Evolutionary conservation across 2,113 vertebrate species (phyloP).

Genomic region (Fukomys damarensis): DNA sequence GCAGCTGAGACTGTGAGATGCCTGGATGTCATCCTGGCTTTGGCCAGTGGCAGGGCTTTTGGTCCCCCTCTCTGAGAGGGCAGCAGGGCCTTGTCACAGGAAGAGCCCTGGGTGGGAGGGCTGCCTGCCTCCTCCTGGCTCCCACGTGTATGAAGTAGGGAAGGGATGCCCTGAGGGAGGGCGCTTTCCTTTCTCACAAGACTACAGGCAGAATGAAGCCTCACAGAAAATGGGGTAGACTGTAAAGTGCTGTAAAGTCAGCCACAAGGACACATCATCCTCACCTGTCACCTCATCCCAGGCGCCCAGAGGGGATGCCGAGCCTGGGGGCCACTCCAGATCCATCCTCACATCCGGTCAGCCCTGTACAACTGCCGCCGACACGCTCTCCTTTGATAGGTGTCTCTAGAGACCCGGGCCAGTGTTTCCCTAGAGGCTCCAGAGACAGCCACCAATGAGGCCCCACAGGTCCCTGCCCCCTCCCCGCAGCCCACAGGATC

Average conservation of each 20-base stretch:
- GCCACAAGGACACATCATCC: not conserved
- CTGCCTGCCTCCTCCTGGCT: not conserved
- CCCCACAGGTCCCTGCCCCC: not conserved
- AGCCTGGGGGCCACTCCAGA: not conserved
- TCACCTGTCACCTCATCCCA: not conserved
- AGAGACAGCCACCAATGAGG: not conserved
- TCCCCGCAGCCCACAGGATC: not conserved
- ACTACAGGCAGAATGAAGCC: not conserved
- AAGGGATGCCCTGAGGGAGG: accelerated
- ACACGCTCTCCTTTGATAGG: not conserved
- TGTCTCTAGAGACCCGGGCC: not conserved
- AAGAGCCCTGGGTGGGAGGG: not conserved
- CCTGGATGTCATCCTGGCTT: not conserved
- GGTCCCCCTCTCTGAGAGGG: too few species aligned
- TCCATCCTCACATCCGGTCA: not conserved
- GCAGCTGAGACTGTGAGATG: not conserved
- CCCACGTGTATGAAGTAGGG: not conserved
- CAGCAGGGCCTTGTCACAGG: too few species aligned
- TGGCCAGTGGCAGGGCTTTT: too few species aligned
- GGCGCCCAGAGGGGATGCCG: too few species aligned
- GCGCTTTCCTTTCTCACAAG: not conserved
- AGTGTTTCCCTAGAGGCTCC: not conserved
- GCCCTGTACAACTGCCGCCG: too few species aligned
- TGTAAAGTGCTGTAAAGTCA: not conserved
- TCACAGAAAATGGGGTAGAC: not conserved